Percentiles rank a stretch among this genome's conserved stretches.
phyloP scores from a whole-genome alignment of 2,888 invertebrate species.

The Bimastos eiseni region DNA sequence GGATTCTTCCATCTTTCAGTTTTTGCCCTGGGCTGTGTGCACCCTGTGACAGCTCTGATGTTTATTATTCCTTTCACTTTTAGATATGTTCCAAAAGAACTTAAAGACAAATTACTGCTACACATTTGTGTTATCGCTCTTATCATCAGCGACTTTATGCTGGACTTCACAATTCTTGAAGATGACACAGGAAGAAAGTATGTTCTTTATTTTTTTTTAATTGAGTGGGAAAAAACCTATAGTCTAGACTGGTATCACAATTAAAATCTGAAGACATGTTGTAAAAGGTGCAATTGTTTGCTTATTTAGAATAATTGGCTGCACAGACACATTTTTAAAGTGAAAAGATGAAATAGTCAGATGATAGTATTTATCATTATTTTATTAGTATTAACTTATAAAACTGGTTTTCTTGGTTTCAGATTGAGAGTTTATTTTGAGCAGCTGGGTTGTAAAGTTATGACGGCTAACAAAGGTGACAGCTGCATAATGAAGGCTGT shows the following conservation, averaged over 20 bases:
- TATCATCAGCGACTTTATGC: slow-evolving; percentile 13
- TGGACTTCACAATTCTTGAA: not conserved
- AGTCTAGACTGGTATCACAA: not conserved
- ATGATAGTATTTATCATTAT: too few species aligned
- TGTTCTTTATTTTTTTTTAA: not conserved
- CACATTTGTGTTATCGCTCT: not conserved
- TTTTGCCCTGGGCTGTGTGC: too few species aligned
- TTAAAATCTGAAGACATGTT: not conserved
- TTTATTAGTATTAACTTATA: too few species aligned
- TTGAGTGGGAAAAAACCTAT: too few species aligned
- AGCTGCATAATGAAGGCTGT: not conserved
- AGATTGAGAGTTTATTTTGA: slow-evolving; percentile 13
- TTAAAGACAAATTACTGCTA: not conserved
- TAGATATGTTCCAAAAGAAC: slow-evolving; percentile 13
- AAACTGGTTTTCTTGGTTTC: not conserved
- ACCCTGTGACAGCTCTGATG: too few species aligned
- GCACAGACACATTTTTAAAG: not conserved
- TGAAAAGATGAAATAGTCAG: not conserved
- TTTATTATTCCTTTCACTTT: too few species aligned
- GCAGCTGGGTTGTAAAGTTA: slow-evolving; percentile 13
- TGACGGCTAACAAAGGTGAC: not conserved
- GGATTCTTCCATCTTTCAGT: too few species aligned
- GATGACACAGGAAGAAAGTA: slow-evolving; percentile 13
- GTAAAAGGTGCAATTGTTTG: not conserved
- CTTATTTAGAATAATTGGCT: not conserved